Conservation (phyloP, 2,113 vertebrate genomes). For the Orycteropus afer region DNA sequence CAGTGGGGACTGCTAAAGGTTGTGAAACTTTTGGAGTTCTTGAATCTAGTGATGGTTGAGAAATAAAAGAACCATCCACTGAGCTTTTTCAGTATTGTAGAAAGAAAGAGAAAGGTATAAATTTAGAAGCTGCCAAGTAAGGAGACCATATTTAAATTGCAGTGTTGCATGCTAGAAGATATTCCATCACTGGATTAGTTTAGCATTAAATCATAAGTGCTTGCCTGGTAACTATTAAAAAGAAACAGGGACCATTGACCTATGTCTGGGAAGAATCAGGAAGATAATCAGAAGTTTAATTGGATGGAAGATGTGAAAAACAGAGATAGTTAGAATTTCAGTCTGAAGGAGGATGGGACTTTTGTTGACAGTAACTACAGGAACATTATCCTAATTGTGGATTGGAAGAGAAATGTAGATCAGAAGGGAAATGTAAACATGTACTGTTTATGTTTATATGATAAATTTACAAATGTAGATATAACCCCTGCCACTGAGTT, state of each 20-base stretch:
- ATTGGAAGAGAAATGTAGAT: background rate
- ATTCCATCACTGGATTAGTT: background rate
- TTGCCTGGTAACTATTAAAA: conserved; percentile 21
- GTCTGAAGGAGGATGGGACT: background rate
- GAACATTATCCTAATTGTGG: background rate
- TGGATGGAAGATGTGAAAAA: conserved; percentile 54
- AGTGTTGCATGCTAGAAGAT: background rate
- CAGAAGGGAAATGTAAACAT: background rate
- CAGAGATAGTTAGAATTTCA: conserved; percentile 42
- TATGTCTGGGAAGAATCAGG: background rate
- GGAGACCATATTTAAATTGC: background rate
- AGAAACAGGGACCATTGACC: background rate
- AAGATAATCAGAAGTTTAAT: conserved; percentile 67
- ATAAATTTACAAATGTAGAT: background rate
- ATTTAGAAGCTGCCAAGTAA: background rate
- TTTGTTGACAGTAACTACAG: conserved; percentile 41
- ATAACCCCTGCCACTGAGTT: too few species aligned
- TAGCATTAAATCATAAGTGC: background rate
- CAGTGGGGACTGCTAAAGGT: background rate
- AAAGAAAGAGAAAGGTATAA: background rate
- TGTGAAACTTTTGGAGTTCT: background rate
- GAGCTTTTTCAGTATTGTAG: background rate
- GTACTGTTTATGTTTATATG: background rate
- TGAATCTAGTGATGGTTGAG: background rate
- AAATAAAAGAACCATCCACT: background rate